A percentile compares a stretch with the other conserved stretches of the same genome.
Evolutionary conservation across 2,888 invertebrate species (phyloP).

Genomic region (Amiota minor): DNA sequence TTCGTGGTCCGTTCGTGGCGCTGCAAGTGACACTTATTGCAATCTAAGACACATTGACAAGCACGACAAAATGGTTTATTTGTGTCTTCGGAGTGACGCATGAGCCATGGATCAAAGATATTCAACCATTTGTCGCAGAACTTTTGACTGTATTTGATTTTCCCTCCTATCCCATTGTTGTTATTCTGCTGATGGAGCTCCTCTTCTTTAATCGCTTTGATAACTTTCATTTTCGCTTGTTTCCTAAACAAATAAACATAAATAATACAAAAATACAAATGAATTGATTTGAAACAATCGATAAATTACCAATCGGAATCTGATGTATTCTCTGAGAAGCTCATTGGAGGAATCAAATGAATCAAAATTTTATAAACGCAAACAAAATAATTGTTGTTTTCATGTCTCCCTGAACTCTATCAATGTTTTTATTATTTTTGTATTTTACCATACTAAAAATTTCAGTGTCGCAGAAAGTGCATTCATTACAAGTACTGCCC

Average conservation of each 20-base stretch:
- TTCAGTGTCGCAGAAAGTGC: too few species aligned
- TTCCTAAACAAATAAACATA: slow-evolving; percentile 57
- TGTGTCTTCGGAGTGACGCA: slow-evolving; percentile 60
- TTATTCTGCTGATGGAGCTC: slow-evolving; percentile 9
- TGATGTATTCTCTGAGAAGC: slow-evolving; percentile 67
- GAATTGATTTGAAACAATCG: neutral
- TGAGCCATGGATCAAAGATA: slow-evolving; percentile 68
- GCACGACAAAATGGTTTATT: slow-evolving; percentile 70
- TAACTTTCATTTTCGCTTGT: slow-evolving; percentile 61
- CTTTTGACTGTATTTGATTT: slow-evolving; percentile 66
- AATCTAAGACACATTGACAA: slow-evolving; percentile 67
- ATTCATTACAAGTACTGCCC: too few species aligned
- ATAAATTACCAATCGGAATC: slow-evolving; percentile 68
- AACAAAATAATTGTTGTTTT: too few species aligned
- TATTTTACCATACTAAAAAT: too few species aligned
- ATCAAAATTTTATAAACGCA: too few species aligned
- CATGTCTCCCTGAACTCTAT: too few species aligned
- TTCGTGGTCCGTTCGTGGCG: slow-evolving; percentile 69
- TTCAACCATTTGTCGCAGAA: slow-evolving; percentile 71
- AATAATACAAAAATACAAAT: neutral
- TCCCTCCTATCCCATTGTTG: slow-evolving; percentile 33
- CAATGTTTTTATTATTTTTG: too few species aligned
- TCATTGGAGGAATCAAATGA: slow-evolving; percentile 49
- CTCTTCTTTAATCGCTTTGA: slow-evolving; percentile 44
- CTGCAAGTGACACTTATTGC: slow-evolving; percentile 69